phyloP scores from a whole-genome alignment of 2,113 vertebrate genomes.

The Melanostigma gelatinosum region DNA sequence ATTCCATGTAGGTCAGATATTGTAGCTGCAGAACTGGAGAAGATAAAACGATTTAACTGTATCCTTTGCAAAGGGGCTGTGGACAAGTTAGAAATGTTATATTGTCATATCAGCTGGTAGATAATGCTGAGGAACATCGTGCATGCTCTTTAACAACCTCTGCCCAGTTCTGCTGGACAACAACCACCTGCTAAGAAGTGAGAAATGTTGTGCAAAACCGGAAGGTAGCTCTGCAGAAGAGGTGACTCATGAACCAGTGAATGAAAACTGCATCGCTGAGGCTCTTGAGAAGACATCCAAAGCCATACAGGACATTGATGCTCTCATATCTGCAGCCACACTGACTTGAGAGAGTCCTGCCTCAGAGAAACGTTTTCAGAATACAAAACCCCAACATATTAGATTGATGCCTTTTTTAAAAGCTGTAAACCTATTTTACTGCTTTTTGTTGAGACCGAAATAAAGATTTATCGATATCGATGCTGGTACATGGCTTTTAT shows the following conservation, averaged over 20 bases:
- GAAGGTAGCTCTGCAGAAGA: conserved; percentile 16
- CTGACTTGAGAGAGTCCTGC: conserved; percentile 22
- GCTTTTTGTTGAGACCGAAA: conserved; percentile 4
- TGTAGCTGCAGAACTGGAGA: conserved; percentile 80
- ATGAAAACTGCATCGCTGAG: conserved; percentile 58
- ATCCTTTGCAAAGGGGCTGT: conserved; percentile 66
- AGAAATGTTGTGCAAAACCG: conserved; percentile 5
- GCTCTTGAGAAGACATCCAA: conserved; percentile 77
- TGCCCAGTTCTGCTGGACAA: conserved; percentile 79
- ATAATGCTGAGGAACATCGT: not conserved
- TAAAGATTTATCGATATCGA: not conserved
- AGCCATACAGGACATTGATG: conserved; percentile 79
- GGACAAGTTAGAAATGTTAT: not conserved
- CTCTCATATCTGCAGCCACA: conserved; percentile 57
- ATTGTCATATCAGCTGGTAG: not conserved
- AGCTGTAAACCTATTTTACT: not conserved
- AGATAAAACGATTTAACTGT: conserved; percentile 83
- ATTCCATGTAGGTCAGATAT: conserved; percentile 64
- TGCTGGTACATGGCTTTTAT: not conserved
- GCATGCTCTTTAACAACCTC: conserved; percentile 59
- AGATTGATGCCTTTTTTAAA: not conserved
- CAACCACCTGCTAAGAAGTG: conserved; percentile 38
- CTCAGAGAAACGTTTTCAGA: not conserved
- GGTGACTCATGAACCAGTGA: conserved; percentile 19
- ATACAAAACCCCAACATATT: not conserved